Conservation (phyloP, 2,113 vertebrate species). For the Tyto alba region DNA sequence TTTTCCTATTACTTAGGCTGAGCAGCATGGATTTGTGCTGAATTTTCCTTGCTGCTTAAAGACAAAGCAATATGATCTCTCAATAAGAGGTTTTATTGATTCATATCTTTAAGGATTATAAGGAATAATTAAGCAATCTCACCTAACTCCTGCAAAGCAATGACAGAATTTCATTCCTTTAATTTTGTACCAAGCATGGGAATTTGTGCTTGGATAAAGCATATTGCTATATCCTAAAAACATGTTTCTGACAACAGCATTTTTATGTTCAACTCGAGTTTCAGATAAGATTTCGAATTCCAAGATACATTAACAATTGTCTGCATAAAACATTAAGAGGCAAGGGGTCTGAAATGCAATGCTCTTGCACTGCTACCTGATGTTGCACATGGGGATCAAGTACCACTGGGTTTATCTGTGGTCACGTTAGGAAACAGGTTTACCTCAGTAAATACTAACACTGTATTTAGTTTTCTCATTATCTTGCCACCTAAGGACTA, state of each 20-base stretch:
- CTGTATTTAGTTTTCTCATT: background rate
- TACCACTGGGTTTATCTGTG: background rate
- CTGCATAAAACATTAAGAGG: background rate
- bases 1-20: background rate
- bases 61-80: background rate
- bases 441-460: background rate
- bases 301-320: background rate
- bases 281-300: background rate
- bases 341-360: background rate
- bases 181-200: background rate
- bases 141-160: background rate
- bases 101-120: background rate
- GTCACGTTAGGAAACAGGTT: background rate
- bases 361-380: background rate
- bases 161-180: background rate
- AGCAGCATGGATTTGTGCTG: background rate
- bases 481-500: background rate
- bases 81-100: background rate
- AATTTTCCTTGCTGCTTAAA: background rate
- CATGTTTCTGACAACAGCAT: background rate
- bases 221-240: background rate
- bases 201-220: background rate
- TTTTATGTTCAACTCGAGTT: background rate
- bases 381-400: rapidly evolving
- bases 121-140: background rate